Evolutionary conservation across 2,797 vertebrate genomes (phyloP), one percentile per base, ranked within the genome.

Genomic region (Xenopus petersii): DNA sequence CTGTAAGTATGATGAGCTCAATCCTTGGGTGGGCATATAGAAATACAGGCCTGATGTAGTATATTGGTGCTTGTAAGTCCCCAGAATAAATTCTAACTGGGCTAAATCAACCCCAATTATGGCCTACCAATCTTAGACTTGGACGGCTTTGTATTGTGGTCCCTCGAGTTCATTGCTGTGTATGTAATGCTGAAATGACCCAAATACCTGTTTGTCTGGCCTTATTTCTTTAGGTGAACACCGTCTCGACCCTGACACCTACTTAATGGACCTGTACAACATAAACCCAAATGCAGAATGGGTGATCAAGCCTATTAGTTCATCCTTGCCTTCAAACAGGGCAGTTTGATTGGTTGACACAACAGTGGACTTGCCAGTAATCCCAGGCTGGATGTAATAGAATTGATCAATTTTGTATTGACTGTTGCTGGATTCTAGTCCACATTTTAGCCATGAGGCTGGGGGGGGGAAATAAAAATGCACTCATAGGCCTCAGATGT

Each of bases 211-310:
- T 51, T 12, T 70, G 13, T 10, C 17, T 70, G 60, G 61, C 24
- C 71, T 15, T 17, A 7, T 56, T 12, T 36, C 8, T 36, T 51
- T 81, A 97, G 94, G 92, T 80, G 94, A 96, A 65, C 95, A 82
- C 82, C 92, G 91, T 81, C 81, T 97, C 85, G 95, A 96, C 79
- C 93, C 92, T 0, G 93, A 96, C 75, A 91, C 93, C 65, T 92
- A 94, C 81, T 91, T 95, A 48, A 86, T 95, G 81, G 95, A 96
- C 80, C 83, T 98, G 81, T 93, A 92, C 86, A 93, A 91, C 67
- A 87, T 87, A 81, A 96, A 96, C 81, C 92, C 94, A 0, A 89
- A 90, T 12, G 95, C 93, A 4, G 93, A 96, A 81, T 98, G 95
- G 95, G 83, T 98, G 83, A 93, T 97, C 79, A 94, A 89, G 70